A percentile compares a stretch with the other conserved stretches of the same genome.
Conservation (phyloP, 2,888 invertebrate genomes). For the Aquatica leii region DNA sequence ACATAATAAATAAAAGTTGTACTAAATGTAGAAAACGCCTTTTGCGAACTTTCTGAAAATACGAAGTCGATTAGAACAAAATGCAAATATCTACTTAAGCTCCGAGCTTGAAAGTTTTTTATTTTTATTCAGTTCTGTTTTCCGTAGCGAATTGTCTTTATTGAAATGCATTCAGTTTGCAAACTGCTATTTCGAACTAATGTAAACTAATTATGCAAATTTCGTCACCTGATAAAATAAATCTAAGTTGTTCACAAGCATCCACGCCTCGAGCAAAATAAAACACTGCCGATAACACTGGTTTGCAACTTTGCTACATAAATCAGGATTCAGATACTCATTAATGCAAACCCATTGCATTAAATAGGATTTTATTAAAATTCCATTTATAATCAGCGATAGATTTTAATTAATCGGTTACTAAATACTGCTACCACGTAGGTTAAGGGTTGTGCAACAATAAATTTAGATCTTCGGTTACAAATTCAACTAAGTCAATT, state of each 20-base stretch:
- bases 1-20: conserved; percentile 12
- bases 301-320: conserved; percentile 41
- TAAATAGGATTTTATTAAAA: conserved; percentile 20
- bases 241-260: conserved; percentile 46
- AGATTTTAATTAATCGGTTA: conserved; percentile 6
- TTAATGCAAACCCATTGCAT: conserved; percentile 26
- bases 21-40: conserved; percentile 26
- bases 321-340: conserved; percentile 46
- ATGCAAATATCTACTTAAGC: conserved; percentile 31
- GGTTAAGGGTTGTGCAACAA: conserved; percentile 3
- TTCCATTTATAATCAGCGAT: conserved; percentile 1
- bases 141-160: conserved; percentile 28
- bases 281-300: conserved; percentile 33
- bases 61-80: conserved; percentile 30
- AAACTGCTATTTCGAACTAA: conserved; percentile 44
- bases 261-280: conserved; percentile 29
- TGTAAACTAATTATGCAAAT: conserved; percentile 54
- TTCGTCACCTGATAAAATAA: conserved; percentile 53
- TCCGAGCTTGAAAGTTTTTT: conserved; percentile 20
- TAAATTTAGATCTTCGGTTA: too few relatives aligned
- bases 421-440: not conserved
- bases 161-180: conserved; percentile 34
- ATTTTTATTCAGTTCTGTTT: conserved; percentile 29
- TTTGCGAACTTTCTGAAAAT: conserved; percentile 24
- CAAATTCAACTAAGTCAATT: too few relatives aligned